These are phyloP conservation scores for Torymus tubicola DNA, from an alignment of 2,888 invertebrate genomes.

Conservation along the genomic window DNA sequence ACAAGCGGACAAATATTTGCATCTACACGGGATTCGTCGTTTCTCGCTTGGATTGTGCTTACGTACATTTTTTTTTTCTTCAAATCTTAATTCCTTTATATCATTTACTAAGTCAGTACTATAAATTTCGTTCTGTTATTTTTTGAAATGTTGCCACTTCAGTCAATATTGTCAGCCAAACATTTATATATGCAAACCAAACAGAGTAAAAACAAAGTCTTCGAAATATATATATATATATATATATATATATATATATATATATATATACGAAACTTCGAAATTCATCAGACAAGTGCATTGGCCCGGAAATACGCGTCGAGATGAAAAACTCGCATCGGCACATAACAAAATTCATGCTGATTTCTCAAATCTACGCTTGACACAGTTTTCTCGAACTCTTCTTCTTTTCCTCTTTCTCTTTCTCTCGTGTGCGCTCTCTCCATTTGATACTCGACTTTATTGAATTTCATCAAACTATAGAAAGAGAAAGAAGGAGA, in stretches of 20 bases:
- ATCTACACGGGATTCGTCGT: not conserved
- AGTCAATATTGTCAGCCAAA: too few relatives aligned
- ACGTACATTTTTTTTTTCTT: too few relatives aligned
- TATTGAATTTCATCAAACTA: constrained; percentile 29
- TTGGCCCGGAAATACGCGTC: not conserved
- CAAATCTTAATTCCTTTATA: too few relatives aligned
- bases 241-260: too few relatives aligned
- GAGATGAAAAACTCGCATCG: constrained; percentile 2
- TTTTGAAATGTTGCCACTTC: too few relatives aligned
- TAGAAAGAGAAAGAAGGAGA: constrained; percentile 9
- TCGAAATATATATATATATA: too few relatives aligned
- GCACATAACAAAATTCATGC: constrained; percentile 9
- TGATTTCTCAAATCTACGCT: constrained; percentile 31
- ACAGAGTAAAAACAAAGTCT: too few relatives aligned
- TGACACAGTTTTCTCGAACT: constrained; percentile 28
- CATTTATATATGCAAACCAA: too few relatives aligned
- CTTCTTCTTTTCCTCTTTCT: not conserved
- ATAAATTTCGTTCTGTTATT: too few relatives aligned
- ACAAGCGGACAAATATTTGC: constrained; percentile 3
- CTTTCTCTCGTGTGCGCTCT: not conserved
- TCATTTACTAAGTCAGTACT: too few relatives aligned
- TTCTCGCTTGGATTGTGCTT: too few relatives aligned
- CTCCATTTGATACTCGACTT: constrained; percentile 21
- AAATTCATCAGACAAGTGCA: not conserved
- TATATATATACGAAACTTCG: not conserved